Evolutionary conservation across 2,113 vertebrate genomes (phyloP).

Genomic region (Coryphaenoides rupestris): DNA sequence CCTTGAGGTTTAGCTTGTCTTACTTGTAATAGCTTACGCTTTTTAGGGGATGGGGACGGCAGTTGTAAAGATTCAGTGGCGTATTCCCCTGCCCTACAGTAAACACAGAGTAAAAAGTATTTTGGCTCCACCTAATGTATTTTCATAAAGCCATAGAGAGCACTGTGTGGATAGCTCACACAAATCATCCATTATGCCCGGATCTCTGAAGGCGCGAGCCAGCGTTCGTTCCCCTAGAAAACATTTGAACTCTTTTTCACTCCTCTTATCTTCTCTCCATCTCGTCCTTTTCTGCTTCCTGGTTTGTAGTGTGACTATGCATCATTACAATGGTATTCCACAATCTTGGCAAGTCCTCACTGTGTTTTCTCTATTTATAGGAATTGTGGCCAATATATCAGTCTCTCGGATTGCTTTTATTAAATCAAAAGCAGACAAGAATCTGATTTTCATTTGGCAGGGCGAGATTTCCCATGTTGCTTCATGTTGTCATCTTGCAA

Average conservation of each 20-base stretch:
- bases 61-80: too few species aligned
- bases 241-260: constrained; percentile 13
- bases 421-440: not conserved
- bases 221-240: constrained; percentile 38
- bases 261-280: constrained; percentile 23
- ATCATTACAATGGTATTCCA: constrained; percentile 53
- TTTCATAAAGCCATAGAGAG: constrained; percentile 62
- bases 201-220: constrained; percentile 22
- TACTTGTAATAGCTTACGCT: too few species aligned
- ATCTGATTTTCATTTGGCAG: too few species aligned
- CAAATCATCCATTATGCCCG: constrained; percentile 59
- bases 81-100: too few species aligned
- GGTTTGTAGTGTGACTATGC: constrained; percentile 30
- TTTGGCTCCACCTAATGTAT: constrained; percentile 58
- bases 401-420: not conserved
- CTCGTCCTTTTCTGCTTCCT: constrained; percentile 33
- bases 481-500: too few species aligned
- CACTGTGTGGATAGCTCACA: constrained; percentile 44
- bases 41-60: too few species aligned
- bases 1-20: too few species aligned
- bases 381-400: constrained; percentile 1
- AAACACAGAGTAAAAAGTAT: constrained; percentile 49
- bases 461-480: too few species aligned
- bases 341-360: constrained; percentile 21
- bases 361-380: constrained; percentile 1